phyloP scores from a whole-genome alignment of 30 jellyfish, hydroid and myxozoan species.

The Haliclystus octoradiatus region DNA sequence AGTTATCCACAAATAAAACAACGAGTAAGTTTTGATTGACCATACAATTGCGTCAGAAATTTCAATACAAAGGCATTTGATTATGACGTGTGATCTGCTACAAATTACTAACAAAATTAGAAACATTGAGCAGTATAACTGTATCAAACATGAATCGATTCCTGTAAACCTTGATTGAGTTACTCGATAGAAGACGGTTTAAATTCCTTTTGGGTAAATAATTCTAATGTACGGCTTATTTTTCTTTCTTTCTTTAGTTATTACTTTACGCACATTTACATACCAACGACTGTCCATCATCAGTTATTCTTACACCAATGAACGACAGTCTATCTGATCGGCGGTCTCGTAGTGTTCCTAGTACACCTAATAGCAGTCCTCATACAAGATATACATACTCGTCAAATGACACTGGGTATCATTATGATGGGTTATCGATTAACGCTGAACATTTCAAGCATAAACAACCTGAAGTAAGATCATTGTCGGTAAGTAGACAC shows the following conservation, averaged over 20 bases:
- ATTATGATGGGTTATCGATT: background rate
- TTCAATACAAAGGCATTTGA: too few species aligned
- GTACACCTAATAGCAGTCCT: background rate
- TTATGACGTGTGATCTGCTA: too few species aligned
- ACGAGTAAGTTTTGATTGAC: too few species aligned
- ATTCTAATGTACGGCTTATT: too few species aligned
- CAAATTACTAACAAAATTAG: too few species aligned
- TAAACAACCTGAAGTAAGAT: background rate
- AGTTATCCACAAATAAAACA: too few species aligned
- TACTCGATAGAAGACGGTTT: too few species aligned
- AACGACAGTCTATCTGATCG: background rate
- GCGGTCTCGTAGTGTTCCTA: background rate
- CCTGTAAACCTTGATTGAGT: too few species aligned
- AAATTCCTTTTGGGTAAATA: too few species aligned
- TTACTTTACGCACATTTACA: background rate
- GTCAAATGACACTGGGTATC: background rate
- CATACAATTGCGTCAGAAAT: too few species aligned
- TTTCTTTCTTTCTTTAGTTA: background rate
- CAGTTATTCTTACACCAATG: background rate
- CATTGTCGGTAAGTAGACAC: background rate
- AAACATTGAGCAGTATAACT: too few species aligned
- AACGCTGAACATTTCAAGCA: background rate
- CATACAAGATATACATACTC: background rate
- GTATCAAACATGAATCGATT: too few species aligned
- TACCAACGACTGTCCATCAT: background rate